Base-by-base conservation (phyloP, 2,797 vertebrate genomes). In the Gymnothorax javanicus region DNA sequence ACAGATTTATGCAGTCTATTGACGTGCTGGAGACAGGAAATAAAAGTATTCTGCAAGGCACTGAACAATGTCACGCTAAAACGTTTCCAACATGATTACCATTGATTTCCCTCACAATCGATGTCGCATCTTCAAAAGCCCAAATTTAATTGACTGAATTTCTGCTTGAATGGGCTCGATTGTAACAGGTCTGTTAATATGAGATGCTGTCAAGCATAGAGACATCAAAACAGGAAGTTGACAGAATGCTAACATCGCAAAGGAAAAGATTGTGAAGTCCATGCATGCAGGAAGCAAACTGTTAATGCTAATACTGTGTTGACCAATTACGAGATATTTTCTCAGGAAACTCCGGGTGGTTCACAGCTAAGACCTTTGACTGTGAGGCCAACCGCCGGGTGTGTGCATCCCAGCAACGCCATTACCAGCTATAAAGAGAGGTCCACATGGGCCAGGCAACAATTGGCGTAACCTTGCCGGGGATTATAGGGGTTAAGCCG, bases 81-180 rank as follows among this genome's bases (percentile, higher is more conserved):
- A 85, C 90, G 90, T 91, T 90, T 88, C 88, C 89, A 92, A 93
- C 90, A 90, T 90, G 93, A 94, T 94, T 94, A 94, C 90, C 90
- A 95, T 91, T 92, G 93, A 95, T 94, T 93, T 93, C 86, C 88
- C 89, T 84, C 86, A 91, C 91, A 92, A 93, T 92, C 88, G 86
- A 93, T 94, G 91, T 88, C 89, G 89, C 82, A 92, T 92, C 91
- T 91, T 83, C 92, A 91, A 88, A 90, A 90, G 89, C 85, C 90
- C 88, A 90, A 90, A 91, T 91, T 88, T 89, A 91, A 89, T 86
- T 89, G 79, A 60, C 79, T 54, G 89, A 86, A 83, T 86, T 90
- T 90, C 84, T 87, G 92, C 90, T 90, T 89, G 88, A 90, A 86
- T 23, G 87, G 88, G 89, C 88, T 90, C 83, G 50, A 87, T 85